Evolutionary conservation across 2,797 vertebrate genomes (phyloP), one percentile per base, ranked within the genome.

Genomic region (Tangara arthus): DNA sequence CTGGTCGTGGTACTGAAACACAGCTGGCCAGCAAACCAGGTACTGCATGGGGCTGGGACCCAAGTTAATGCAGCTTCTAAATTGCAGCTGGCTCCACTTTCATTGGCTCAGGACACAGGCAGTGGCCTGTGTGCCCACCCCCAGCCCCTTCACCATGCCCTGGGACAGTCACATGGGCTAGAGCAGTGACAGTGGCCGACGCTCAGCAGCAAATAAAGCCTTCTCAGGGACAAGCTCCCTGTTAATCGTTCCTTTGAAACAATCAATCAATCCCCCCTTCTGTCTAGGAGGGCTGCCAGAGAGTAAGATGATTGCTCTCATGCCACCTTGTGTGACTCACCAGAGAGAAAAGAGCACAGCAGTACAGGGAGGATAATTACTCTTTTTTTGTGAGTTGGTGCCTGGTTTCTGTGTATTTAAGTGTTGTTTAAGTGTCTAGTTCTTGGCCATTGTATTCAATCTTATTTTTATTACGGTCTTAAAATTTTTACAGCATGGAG

Each of bases 381-480:
- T 37, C 66, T 84, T 95, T 52, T 88, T 95, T 52, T 82, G 80
- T 92, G 92, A 90, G 32, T 70, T 10, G 22, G 77, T 90, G 93
- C 81, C 73, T 89, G 78, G 41, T 84, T 94, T 95, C 88, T 39
- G 81, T 70, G 80, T 76, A 76, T 76, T 94, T 95, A 88, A 95
- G 46, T 78, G 52, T 65, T 71, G 65, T 77, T 71, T 83, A 78
- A 65, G 66, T 82, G 86, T 90, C 91, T 95, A 64, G 70, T 66
- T 89, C 81, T 82, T 70, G 49, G 59, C 41, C 56, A 13, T 76
- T 87, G 70, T 93, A 89, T 89, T 94, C 55, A 82, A 72, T 91
- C 90, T 91, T 90, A 59, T 78, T 88, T 95, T 94, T 91, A 96
- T 95, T 87, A 88, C 44, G 63, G 37, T 66, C 66, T 89, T 94